Evolutionary conservation across 1,140 invertebrate species (phyloP).

Genomic region (Proctacanthus coquilletti): DNA sequence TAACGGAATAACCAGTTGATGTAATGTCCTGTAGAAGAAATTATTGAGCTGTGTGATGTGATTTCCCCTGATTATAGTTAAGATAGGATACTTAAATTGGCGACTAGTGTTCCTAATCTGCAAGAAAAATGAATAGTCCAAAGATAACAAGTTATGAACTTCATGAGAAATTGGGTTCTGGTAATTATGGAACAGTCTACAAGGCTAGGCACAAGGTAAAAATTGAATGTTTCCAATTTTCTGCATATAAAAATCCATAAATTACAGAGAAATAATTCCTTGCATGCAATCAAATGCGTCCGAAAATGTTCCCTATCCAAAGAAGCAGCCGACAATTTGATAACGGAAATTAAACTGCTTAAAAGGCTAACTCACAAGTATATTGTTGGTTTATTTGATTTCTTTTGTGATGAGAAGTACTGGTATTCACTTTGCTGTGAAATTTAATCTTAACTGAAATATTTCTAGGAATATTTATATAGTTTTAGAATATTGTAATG

Average conservation of each 20-base stretch:
- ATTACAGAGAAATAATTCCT: slow-evolving; percentile 17
- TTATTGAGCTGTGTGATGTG: too few species aligned
- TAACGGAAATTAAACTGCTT: slow-evolving; percentile 72
- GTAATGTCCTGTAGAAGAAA: too few species aligned
- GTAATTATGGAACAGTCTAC: slow-evolving; percentile 77
- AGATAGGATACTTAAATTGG: too few species aligned
- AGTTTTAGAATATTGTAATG: slow-evolving; percentile 78
- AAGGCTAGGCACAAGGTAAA: slow-evolving; percentile 67
- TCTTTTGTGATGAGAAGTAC: slow-evolving; percentile 59
- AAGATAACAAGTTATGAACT: slow-evolving; percentile 50
- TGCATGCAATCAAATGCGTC: slow-evolving; percentile 58
- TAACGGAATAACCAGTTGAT: too few species aligned
- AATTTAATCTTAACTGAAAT: background rate
- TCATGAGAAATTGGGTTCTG: slow-evolving; percentile 64
- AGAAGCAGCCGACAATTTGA: slow-evolving; percentile 60
- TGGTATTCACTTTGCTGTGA: background rate
- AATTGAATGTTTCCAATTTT: slow-evolving; percentile 5
- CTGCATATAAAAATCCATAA: slow-evolving; percentile 5
- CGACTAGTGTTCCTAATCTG: background rate
- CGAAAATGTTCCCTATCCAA: slow-evolving; percentile 57
- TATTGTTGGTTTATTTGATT: slow-evolving; percentile 74
- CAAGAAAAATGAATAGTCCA: slow-evolving; percentile 29
- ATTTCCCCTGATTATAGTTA: too few species aligned
- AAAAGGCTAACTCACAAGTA: slow-evolving; percentile 69
- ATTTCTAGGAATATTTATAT: slow-evolving; percentile 62